Percentiles rank a stretch among this genome's conserved stretches.
These are phyloP conservation scores for Diadromus collaris DNA, from an alignment of 2,888 invertebrate genomes.

Conservation along the genomic window DNA sequence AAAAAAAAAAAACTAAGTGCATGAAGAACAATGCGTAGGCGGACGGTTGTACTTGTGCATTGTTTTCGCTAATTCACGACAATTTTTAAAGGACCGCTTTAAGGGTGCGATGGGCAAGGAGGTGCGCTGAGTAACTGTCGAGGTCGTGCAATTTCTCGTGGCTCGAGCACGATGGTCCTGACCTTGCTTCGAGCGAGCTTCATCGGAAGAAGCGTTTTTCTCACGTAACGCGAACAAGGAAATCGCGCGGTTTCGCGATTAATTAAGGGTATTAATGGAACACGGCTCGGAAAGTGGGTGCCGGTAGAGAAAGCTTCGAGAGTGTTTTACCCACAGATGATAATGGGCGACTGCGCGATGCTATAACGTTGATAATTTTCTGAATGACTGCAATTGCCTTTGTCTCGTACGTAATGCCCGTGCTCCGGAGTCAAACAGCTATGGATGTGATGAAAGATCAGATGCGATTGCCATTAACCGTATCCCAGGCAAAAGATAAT, in stretches of 20 bases:
- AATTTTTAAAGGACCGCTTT: slow-evolving; percentile 12
- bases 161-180: slow-evolving; percentile 14
- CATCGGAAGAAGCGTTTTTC: slow-evolving; percentile 1
- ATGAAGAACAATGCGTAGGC: slow-evolving; percentile 18
- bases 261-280: slow-evolving; percentile 45
- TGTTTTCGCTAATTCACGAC: slow-evolving; percentile 43
- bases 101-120: background rate
- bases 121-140: background rate
- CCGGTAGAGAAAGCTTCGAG: slow-evolving; percentile 18
- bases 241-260: background rate
- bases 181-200: slow-evolving; percentile 12
- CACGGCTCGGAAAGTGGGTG: slow-evolving; percentile 8
- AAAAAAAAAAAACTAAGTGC: slow-evolving; percentile 1
- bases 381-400: background rate
- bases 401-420: background rate
- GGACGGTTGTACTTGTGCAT: slow-evolving; percentile 15
- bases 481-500: background rate
- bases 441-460: background rate
- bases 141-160: slow-evolving; percentile 7
- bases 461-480: background rate
- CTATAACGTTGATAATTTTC: slow-evolving; percentile 9
- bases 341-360: slow-evolving; percentile 11
- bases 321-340: slow-evolving; percentile 7
- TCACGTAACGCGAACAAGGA: slow-evolving; percentile 35
- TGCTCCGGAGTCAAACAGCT: background rate